phyloP scores from a whole-genome alignment of 1,140 invertebrate genomes.

The Micrasema minimum region DNA sequence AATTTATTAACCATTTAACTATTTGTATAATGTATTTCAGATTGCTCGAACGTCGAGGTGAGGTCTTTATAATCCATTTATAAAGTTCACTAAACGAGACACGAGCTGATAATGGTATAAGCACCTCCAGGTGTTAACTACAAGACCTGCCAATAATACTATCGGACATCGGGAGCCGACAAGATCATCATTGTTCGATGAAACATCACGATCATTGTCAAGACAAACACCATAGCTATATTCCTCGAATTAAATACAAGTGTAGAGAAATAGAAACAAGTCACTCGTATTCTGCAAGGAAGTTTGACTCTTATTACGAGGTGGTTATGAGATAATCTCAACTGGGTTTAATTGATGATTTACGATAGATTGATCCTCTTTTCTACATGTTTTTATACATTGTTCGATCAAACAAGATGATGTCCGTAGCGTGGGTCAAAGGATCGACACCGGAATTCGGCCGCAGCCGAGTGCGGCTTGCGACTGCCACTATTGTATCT shows the following conservation, averaged over 20 bases:
- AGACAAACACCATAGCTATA: constrained; percentile 17
- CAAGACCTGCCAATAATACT: constrained; percentile 42
- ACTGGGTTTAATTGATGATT: background rate
- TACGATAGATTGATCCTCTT: constrained; percentile 1
- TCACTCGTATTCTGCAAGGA: background rate
- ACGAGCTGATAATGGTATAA: background rate
- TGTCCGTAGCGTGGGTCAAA: constrained; percentile 29
- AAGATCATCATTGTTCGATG: constrained; percentile 30
- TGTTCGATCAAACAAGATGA: constrained; percentile 3
- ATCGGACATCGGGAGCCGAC: constrained; percentile 45
- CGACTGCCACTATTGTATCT: constrained; percentile 25
- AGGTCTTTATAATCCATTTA: constrained; percentile 1
- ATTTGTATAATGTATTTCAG: too few species aligned
- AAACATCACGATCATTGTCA: constrained; percentile 19
- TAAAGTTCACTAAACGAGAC: constrained; percentile 8
- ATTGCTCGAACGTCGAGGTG: too few species aligned
- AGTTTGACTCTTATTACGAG: background rate
- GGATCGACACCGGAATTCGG: constrained; percentile 31
- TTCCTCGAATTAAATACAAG: constrained; percentile 19
- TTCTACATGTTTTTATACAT: background rate
- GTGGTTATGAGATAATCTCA: background rate
- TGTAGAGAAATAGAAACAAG: background rate
- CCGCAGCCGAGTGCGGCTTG: background rate
- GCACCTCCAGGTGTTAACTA: constrained; percentile 45
- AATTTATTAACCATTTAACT: too few species aligned